Percentiles rank a stretch among this genome's conserved stretches.
Conservation (phyloP, 2,888 invertebrate species). For the Heliconius cydno region DNA sequence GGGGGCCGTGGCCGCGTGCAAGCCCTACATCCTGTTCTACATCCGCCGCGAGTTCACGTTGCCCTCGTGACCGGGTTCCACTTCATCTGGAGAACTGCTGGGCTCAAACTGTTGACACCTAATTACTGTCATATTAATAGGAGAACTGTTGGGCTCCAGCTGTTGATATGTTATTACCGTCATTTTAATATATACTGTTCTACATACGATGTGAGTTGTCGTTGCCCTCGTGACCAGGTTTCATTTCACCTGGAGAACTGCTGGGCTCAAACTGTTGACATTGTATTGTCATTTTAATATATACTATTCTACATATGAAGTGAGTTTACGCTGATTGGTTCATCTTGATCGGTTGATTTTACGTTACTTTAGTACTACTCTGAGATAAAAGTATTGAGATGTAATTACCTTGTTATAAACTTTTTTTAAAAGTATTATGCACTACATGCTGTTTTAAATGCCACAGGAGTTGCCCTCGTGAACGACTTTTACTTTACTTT, state of each 20-base stretch:
- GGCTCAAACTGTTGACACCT: not conserved
- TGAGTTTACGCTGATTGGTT: slow-evolving; percentile 72
- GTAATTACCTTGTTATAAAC: no score
- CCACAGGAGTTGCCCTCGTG: not conserved
- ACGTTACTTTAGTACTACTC: no score
- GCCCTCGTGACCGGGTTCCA: slow-evolving; percentile 61
- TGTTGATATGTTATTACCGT: not conserved
- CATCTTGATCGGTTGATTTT: no score
- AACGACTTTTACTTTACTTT: not conserved
- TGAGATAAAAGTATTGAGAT: no score
- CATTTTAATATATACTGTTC: slow-evolving; percentile 87
- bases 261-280: no score
- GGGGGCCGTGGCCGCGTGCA: slow-evolving; percentile 88
- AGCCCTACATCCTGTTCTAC: slow-evolving; percentile 94
- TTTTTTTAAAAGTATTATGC: not conserved
- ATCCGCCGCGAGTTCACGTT: slow-evolving; percentile 86
- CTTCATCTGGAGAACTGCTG: not conserved
- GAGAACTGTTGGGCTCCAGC: not conserved
- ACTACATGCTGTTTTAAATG: not conserved
- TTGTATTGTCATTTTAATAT: slow-evolving; percentile 72
- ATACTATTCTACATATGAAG: slow-evolving; percentile 92
- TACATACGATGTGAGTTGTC: slow-evolving; percentile 88
- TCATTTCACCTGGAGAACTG: not conserved
- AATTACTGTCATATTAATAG: not conserved
- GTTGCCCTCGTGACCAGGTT: slow-evolving; percentile 61